Conservation (phyloP, 2,888 invertebrate species). For the Augochlorella aurata region DNA sequence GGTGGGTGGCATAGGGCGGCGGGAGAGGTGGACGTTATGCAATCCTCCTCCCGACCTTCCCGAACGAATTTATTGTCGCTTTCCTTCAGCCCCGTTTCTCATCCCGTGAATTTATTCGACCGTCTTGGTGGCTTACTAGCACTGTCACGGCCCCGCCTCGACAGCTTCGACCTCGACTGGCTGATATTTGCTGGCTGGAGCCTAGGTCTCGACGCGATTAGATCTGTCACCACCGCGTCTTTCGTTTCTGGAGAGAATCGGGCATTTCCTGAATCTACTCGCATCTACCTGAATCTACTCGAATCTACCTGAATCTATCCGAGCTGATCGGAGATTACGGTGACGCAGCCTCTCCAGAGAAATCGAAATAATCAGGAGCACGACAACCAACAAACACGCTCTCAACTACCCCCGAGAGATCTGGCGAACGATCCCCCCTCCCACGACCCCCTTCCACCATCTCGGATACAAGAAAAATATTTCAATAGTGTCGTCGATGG, state of each 20-base stretch:
- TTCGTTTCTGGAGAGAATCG: neutral
- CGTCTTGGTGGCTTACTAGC: neutral
- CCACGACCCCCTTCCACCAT: neutral
- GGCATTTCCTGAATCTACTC: neutral
- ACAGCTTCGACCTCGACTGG: neutral
- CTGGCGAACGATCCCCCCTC: neutral
- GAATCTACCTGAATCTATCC: neutral
- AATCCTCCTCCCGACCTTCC: slow-evolving; percentile 67
- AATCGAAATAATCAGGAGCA: neutral
- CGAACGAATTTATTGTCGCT: slow-evolving; percentile 61
- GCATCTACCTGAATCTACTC: neutral
- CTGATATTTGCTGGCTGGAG: neutral
- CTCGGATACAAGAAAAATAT: neutral
- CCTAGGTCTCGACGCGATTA: neutral
- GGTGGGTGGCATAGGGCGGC: slow-evolving; percentile 17
- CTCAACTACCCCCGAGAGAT: neutral
- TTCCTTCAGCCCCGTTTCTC: slow-evolving; percentile 21
- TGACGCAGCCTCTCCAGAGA: neutral
- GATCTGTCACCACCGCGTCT: neutral
- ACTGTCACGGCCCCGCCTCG: slow-evolving; percentile 37
- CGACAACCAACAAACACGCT: neutral
- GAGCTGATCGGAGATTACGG: neutral
- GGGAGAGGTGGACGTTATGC: slow-evolving; percentile 59
- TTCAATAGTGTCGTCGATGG: slow-evolving; percentile 4
- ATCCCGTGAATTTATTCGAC: slow-evolving; percentile 22